These are phyloP conservation scores for Xylocampa areola DNA, from an alignment of 2,888 invertebrate genomes.

Conservation along the genomic window DNA sequence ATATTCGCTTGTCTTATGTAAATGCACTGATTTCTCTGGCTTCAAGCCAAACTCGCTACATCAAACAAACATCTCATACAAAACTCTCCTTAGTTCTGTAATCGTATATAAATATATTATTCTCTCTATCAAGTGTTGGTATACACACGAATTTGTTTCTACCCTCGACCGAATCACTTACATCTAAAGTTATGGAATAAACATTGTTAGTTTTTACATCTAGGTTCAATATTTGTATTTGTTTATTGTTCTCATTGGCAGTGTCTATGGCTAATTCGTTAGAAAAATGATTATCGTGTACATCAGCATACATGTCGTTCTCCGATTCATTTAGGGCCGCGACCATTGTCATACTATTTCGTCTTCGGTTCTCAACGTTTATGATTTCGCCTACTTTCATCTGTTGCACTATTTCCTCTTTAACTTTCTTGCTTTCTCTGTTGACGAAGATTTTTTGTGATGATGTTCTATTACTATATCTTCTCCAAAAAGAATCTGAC, in stretches of 20 bases:
- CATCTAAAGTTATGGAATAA: conserved; percentile 86
- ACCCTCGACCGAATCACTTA: conserved; percentile 76
- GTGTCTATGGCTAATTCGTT: conserved; percentile 65
- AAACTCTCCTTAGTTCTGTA: conserved; percentile 87
- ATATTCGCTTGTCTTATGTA: conserved; percentile 52
- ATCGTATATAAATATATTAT: conserved; percentile 88
- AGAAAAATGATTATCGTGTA: conserved; percentile 67
- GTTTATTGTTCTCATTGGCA: conserved; percentile 84
- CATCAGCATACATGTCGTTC: conserved; percentile 69
- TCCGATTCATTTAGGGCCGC: conserved; percentile 80
- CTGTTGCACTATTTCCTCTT: conserved; percentile 75
- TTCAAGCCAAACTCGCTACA: conserved; percentile 61
- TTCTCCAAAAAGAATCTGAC: conserved; percentile 91
- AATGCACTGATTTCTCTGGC: conserved; percentile 75
- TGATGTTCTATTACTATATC: conserved; percentile 89
- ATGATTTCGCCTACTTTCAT: conserved; percentile 84
- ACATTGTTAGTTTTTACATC: conserved; percentile 87
- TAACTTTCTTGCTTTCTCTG: conserved; percentile 79
- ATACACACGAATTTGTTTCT: conserved; percentile 84
- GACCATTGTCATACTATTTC: conserved; percentile 86
- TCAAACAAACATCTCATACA: conserved; percentile 68
- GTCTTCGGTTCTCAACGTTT: conserved; percentile 83
- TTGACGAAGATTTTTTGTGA: conserved; percentile 80
- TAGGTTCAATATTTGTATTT: conserved; percentile 88
- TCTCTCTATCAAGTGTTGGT: conserved; percentile 79